These are phyloP conservation scores for Sardinella longiceps DNA, from an alignment of 2,797 vertebrate species.

Conservation along the genomic window DNA sequence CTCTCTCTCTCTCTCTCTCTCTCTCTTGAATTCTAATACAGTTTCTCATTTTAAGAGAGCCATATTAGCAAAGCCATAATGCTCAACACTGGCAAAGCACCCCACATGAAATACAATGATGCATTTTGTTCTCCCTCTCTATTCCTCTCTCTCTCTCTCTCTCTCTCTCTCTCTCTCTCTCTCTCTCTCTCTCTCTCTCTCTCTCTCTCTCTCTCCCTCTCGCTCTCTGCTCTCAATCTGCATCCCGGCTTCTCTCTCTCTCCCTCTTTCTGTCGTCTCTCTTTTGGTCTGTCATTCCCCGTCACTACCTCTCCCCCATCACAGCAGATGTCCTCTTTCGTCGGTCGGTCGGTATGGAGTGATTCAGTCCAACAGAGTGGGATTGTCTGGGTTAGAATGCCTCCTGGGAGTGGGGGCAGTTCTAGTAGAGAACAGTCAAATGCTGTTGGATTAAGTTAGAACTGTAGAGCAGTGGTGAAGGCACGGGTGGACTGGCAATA, in stretches of 20 bases:
- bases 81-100: not conserved
- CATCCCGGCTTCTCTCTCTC: not conserved
- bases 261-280: not conserved
- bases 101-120: not conserved
- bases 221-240: not conserved
- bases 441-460: too few relatives aligned
- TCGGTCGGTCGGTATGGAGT: slow-evolving; percentile 34
- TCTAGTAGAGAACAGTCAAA: too few relatives aligned
- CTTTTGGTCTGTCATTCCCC: not conserved
- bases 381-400: slow-evolving; percentile 28
- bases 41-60: not conserved
- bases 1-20: not conserved
- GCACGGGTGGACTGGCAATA: too few relatives aligned
- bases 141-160: not conserved
- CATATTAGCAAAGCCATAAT: not conserved
- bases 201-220: not conserved
- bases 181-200: not conserved
- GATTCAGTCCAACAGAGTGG: slow-evolving; percentile 40
- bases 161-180: not conserved
- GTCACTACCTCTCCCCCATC: not conserved
- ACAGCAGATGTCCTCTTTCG: slow-evolving; percentile 38
- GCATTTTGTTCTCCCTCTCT: not conserved
- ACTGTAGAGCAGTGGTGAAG: too few relatives aligned
- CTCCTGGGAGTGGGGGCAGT: too few relatives aligned
- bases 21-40: not conserved